Evolutionary conservation across 2,797 vertebrate genomes (phyloP).

Genomic region (Calcarius lapponicus): DNA sequence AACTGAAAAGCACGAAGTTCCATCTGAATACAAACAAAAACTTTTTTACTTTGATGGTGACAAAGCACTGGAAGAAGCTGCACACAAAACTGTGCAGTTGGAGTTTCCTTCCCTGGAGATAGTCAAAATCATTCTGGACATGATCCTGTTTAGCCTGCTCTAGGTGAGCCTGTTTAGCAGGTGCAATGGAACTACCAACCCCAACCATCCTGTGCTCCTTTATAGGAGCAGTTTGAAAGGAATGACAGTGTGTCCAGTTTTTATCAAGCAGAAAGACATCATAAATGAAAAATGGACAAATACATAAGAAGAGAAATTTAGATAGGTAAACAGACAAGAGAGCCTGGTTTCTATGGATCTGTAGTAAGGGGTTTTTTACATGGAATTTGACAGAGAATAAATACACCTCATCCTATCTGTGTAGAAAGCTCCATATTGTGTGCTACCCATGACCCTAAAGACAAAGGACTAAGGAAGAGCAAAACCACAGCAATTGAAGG

Average conservation of each 20-base stretch:
- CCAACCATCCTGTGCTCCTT: not conserved
- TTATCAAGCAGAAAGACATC: not conserved
- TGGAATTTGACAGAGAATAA: not conserved
- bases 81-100: not conserved
- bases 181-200: not conserved
- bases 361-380: not conserved
- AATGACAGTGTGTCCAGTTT: not conserved
- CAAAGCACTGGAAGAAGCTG: not conserved
- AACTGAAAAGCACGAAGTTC: not conserved
- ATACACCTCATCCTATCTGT: not conserved
- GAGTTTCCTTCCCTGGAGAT: not conserved
- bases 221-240: not conserved
- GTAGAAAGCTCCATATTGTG: not conserved
- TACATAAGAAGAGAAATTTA: not conserved
- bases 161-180: not conserved
- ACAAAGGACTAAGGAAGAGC: not conserved
- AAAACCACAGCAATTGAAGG: not conserved
- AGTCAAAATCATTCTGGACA: not conserved
- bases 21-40: not conserved
- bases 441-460: not conserved
- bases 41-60: not conserved
- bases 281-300: not conserved
- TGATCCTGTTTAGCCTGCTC: not conserved
- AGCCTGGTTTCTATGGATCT: not conserved
- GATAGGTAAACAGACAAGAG: not conserved